Percentiles rank a stretch among this genome's conserved stretches.
phyloP scores from a whole-genome alignment of 2,797 vertebrate genomes.

The Octomys mimax region DNA sequence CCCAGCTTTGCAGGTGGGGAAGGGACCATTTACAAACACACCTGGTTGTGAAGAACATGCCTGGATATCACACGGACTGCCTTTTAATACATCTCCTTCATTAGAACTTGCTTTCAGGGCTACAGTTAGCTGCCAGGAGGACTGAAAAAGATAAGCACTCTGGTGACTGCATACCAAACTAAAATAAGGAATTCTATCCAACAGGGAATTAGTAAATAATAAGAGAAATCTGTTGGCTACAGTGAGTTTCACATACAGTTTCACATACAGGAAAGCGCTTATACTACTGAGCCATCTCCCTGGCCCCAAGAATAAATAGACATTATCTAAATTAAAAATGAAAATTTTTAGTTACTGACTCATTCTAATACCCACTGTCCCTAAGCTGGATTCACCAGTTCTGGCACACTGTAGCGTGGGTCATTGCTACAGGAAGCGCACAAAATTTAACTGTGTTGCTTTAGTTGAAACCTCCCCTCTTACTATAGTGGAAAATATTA shows the following conservation, averaged over 20 bases:
- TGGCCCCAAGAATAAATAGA: not conserved
- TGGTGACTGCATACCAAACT: not conserved
- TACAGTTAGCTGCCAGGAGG: not conserved
- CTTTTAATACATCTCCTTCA: not conserved
- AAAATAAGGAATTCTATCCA: not conserved
- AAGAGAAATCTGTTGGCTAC: not conserved
- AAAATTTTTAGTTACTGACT: not conserved
- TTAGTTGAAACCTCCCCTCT: not conserved
- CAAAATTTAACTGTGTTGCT: not conserved
- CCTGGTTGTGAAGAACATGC: not conserved
- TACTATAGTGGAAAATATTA: not conserved
- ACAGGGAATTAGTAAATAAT: not conserved
- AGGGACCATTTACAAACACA: fast-evolving
- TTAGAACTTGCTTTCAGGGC: not conserved
- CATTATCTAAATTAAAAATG: not conserved
- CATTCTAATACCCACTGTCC: not conserved
- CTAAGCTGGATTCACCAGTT: not conserved
- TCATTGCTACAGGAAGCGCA: not conserved
- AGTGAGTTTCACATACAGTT: not conserved
- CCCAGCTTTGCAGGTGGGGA: not conserved
- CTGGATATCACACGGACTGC: not conserved
- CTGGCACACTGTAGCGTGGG: not conserved
- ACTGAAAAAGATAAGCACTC: not conserved
- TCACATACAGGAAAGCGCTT: not conserved
- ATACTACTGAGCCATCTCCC: too few relatives aligned